A percentile compares a stretch with the other conserved stretches of the same genome.
Evolutionary conservation across 2,888 invertebrate genomes (phyloP).

Genomic region (Luffia ferchaultella): DNA sequence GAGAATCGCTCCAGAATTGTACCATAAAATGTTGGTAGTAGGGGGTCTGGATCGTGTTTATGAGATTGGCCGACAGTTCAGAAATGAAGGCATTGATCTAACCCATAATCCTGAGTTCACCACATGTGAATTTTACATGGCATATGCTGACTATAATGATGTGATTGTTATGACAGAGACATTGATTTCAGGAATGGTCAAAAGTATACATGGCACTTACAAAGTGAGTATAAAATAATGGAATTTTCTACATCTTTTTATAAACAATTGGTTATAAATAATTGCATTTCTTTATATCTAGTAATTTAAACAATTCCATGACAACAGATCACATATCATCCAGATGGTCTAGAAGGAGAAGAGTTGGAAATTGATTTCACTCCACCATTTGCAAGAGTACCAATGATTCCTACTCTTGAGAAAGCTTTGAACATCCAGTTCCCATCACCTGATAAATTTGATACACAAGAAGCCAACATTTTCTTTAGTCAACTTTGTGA

Average conservation of each 20-base stretch:
- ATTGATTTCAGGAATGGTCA: constrained; percentile 94
- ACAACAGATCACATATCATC: constrained; percentile 79
- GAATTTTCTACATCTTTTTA: neutral
- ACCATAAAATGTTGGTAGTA: constrained; percentile 97
- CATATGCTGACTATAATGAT: constrained; percentile 99
- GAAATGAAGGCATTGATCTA: constrained; percentile 98
- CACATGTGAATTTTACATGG: constrained; percentile 99
- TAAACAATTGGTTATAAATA: no score
- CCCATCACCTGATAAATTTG: constrained; percentile 73
- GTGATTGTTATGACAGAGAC: constrained; percentile 92
- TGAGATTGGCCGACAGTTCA: constrained; percentile 92
- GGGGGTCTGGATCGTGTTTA: constrained; percentile 95
- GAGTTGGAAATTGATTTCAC: constrained; percentile 93
- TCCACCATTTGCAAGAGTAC: constrained; percentile 92
- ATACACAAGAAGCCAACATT: constrained; percentile 74
- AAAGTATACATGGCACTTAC: constrained; percentile 88
- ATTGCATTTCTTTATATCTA: no score
- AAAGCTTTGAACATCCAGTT: constrained; percentile 78
- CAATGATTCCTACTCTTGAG: constrained; percentile 93
- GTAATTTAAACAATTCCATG: no score
- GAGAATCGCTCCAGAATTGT: constrained; percentile 98
- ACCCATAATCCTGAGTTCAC: constrained; percentile 99
- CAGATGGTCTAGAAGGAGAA: constrained; percentile 86
- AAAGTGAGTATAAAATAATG: constrained; percentile 65
- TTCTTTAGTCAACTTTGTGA: constrained; percentile 83